phyloP scores from a whole-genome alignment of 2,113 vertebrate species.

The Microcebus ravelobensis region DNA sequence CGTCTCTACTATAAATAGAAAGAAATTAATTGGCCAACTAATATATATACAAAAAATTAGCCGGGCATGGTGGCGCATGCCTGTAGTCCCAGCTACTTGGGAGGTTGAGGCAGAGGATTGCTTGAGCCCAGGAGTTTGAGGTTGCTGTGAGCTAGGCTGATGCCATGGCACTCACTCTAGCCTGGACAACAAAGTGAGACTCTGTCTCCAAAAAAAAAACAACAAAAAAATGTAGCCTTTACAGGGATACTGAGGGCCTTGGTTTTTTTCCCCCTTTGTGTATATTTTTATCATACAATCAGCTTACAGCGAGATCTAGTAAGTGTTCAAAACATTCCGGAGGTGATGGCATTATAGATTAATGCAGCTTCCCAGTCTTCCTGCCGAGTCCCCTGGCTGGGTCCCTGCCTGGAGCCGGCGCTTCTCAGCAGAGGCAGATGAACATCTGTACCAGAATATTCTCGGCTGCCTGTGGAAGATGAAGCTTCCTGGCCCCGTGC shows the following conservation, averaged over 20 bases:
- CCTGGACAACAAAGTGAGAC: no score
- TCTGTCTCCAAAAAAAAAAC: no score
- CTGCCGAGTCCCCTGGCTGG: background rate
- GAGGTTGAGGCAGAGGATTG: no score
- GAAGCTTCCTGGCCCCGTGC: background rate
- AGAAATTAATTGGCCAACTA: no score
- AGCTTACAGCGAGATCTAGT: background rate
- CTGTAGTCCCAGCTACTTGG: no score
- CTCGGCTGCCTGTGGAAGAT: background rate
- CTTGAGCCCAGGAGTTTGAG: no score
- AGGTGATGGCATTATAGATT: background rate
- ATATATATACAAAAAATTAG: no score
- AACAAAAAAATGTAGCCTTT: background rate
- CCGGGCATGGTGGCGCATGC: no score
- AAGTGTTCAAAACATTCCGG: background rate
- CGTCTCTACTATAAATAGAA: no score
- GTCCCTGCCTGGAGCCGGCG: background rate
- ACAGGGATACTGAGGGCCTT: background rate
- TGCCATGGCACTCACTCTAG: no score
- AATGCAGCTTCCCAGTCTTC: background rate
- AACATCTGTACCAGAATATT: background rate
- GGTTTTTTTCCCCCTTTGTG: background rate
- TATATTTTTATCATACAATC: background rate
- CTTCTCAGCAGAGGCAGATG: background rate
- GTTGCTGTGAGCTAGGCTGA: no score